A percentile compares a stretch with the other conserved stretches of the same genome.
These are phyloP conservation scores for Anastrepha obliqua DNA, from an alignment of 1,140 invertebrate genomes.

Conservation along the genomic window DNA sequence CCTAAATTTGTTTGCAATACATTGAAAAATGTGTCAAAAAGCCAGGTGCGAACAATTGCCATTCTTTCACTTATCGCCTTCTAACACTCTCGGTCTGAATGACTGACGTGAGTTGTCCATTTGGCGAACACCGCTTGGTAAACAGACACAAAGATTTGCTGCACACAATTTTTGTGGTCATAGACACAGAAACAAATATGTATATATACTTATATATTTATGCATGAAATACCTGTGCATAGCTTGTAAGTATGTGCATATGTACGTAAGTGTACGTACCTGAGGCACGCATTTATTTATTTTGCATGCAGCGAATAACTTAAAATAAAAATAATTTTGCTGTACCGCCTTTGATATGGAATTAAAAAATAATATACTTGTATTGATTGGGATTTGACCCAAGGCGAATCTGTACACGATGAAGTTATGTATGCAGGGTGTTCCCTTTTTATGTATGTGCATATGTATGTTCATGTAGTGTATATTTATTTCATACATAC, in stretches of 20 bases:
- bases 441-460: too few species aligned
- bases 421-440: too few species aligned
- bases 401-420: too few species aligned
- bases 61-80: background rate
- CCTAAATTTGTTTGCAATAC: too few species aligned
- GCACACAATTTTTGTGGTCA: background rate
- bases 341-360: too few species aligned
- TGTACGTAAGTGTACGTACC: background rate
- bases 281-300: background rate
- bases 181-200: background rate
- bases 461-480: too few species aligned
- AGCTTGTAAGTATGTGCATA: background rate
- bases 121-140: background rate
- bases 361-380: too few species aligned
- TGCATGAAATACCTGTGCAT: background rate
- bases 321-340: background rate
- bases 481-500: background rate
- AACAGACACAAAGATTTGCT: background rate
- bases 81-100: background rate
- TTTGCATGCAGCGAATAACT: background rate
- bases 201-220: background rate
- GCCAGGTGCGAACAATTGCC: slow-evolving; percentile 17
- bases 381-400: too few species aligned
- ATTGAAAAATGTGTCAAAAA: background rate
- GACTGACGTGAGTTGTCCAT: background rate